Conservation (phyloP, 2,888 invertebrate genomes). For the Sepiola atlantica region DNA sequence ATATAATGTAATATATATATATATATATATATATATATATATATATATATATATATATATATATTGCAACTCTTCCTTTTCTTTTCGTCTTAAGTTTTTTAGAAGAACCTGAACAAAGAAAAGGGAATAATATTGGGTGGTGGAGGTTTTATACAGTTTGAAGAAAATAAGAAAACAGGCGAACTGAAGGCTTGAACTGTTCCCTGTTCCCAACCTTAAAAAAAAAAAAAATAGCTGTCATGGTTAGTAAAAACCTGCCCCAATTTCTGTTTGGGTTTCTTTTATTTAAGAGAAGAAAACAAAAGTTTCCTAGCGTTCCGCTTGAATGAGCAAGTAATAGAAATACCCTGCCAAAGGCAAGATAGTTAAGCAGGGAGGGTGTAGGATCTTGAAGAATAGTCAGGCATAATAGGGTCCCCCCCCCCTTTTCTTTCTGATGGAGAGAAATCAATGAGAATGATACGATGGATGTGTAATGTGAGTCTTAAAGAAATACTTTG, state of each 20-base stretch:
- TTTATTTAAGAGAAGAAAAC: background rate
- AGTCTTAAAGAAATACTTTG: too few species aligned
- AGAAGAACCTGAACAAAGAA: background rate
- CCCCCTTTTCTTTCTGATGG: too few species aligned
- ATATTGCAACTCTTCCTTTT: background rate
- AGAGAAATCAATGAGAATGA: too few species aligned
- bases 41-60: background rate
- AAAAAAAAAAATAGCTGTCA: background rate
- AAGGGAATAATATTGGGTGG: too few species aligned
- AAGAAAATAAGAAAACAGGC: background rate
- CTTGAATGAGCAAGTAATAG: background rate
- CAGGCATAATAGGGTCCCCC: background rate
- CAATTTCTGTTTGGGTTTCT: background rate
- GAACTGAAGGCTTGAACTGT: background rate
- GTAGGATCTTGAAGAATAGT: background rate
- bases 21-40: background rate
- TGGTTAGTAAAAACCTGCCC: background rate
- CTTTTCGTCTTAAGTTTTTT: background rate
- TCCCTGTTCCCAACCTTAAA: background rate
- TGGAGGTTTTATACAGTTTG: background rate
- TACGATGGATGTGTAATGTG: too few species aligned
- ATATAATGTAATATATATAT: background rate
- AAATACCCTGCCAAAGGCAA: background rate
- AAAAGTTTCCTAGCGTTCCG: background rate
- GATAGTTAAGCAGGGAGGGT: background rate